A percentile compares a stretch with the other conserved stretches of the same genome.
Evolutionary conservation across 2,888 invertebrate genomes (phyloP).

Genomic region (Meteorus colon): DNA sequence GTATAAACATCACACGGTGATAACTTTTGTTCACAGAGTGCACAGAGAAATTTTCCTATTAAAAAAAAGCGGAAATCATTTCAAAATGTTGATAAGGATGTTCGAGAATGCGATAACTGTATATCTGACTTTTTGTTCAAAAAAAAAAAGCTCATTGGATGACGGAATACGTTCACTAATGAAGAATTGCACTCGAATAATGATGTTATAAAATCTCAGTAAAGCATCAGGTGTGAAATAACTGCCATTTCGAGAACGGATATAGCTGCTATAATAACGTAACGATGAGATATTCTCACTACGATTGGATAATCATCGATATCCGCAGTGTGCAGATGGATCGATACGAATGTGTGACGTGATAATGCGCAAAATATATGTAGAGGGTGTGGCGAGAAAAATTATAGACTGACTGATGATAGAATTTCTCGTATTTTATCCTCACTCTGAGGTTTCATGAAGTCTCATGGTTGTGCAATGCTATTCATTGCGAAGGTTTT

Average conservation of each 20-base stretch:
- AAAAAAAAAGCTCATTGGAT: background rate
- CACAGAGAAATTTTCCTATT: too few species aligned
- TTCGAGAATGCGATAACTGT: background rate
- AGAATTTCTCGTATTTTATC: background rate
- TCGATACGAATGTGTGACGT: background rate
- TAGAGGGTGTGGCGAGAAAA: background rate
- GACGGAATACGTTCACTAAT: background rate
- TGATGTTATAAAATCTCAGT: constrained; percentile 7
- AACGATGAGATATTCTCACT: constrained; percentile 22
- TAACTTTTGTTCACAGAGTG: too few species aligned
- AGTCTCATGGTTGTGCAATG: too few species aligned
- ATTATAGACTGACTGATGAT: background rate
- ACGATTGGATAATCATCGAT: constrained; percentile 37
- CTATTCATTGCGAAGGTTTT: background rate
- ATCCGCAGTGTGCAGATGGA: constrained; percentile 28
- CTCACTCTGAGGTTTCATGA: too few species aligned
- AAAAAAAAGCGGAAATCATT: background rate
- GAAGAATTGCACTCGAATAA: background rate
- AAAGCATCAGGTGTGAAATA: constrained; percentile 22
- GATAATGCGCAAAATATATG: constrained; percentile 13
- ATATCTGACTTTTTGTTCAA: background rate
- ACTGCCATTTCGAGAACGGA: constrained; percentile 21
- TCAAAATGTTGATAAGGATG: background rate
- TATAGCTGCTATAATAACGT: constrained; percentile 35
- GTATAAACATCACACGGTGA: too few species aligned